Percentiles rank a stretch among this genome's conserved stretches.
phyloP scores from a whole-genome alignment of 2,888 invertebrate species.

The Acronicta psi region DNA sequence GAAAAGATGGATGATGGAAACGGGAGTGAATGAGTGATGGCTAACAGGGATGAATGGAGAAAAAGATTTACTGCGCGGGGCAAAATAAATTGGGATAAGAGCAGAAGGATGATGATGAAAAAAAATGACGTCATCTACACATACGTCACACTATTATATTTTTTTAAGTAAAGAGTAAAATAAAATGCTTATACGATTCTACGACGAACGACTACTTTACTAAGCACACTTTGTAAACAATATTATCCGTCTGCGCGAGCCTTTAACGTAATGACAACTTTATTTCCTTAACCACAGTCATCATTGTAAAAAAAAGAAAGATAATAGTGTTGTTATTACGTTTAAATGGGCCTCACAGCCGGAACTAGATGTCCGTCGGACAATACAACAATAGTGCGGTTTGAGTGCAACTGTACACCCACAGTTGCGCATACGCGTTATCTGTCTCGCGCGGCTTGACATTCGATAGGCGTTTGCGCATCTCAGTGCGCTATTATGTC shows the following conservation, averaged over 20 bases:
- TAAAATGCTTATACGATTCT: too few species aligned
- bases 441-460: conserved; percentile 63
- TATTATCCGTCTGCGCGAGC: conserved; percentile 3
- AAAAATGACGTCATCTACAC: too few species aligned
- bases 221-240: background rate
- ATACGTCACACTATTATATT: too few species aligned
- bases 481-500: conserved; percentile 64
- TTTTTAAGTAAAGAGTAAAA: too few species aligned
- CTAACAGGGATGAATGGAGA: too few species aligned
- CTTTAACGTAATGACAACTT: conserved; percentile 14
- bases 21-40: too few species aligned
- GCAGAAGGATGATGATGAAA: too few species aligned
- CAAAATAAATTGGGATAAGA: too few species aligned
- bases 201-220: background rate
- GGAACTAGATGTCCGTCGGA: conserved; percentile 78
- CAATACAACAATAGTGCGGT: conserved; percentile 73
- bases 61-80: too few species aligned
- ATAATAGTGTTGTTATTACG: conserved; percentile 28
- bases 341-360: conserved; percentile 59
- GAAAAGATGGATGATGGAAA: too few species aligned
- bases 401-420: conserved; percentile 81
- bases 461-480: conserved; percentile 75
- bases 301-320: conserved; percentile 34
- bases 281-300: conserved; percentile 20
- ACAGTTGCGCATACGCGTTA: conserved; percentile 56